Conservation (phyloP, 1,140 invertebrate species). For the Drosophila mojavensis region DNA sequence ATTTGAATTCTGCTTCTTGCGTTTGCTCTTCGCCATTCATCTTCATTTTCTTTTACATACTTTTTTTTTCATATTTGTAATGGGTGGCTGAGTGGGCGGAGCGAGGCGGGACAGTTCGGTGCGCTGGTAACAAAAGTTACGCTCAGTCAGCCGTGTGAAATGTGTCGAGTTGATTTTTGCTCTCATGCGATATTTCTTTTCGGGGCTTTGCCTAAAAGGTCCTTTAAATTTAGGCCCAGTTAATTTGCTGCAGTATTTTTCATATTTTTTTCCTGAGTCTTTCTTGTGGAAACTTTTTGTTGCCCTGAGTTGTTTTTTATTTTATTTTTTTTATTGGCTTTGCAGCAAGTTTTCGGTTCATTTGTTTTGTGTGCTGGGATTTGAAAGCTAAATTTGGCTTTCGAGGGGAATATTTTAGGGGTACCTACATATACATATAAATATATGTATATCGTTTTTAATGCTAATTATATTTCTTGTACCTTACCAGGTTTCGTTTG, state of each 20-base stretch:
- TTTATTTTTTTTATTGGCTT: conserved; percentile 24
- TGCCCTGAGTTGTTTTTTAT: not conserved
- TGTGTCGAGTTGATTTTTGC: conserved; percentile 71
- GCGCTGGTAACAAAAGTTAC: conserved; percentile 56
- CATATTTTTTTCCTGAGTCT: not conserved
- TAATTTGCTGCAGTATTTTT: conserved; percentile 49
- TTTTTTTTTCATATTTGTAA: conserved; percentile 5
- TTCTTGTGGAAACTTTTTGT: not conserved
- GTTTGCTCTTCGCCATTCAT: conserved; percentile 4
- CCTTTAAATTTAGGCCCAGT: conserved; percentile 49
- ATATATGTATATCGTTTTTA: no score
- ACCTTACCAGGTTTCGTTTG: not conserved
- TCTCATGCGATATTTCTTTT: conserved; percentile 41
- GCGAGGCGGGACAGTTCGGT: not conserved
- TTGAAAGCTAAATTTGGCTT: conserved; percentile 20
- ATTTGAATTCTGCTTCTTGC: conserved; percentile 43
- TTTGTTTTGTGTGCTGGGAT: conserved; percentile 37
- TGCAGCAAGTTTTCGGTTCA: conserved; percentile 51
- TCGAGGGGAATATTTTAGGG: no score
- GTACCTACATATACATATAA: no score
- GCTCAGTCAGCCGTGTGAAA: conserved; percentile 66
- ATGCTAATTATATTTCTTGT: no score
- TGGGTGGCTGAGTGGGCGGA: not conserved
- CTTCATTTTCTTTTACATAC: conserved; percentile 15
- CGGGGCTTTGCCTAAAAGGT: conserved; percentile 32